Evolutionary conservation across 64 coral and sea anemone species (phyloP), one percentile per base, ranked within the genome.

Genomic region (Dendrophyllia cribrosa): DNA sequence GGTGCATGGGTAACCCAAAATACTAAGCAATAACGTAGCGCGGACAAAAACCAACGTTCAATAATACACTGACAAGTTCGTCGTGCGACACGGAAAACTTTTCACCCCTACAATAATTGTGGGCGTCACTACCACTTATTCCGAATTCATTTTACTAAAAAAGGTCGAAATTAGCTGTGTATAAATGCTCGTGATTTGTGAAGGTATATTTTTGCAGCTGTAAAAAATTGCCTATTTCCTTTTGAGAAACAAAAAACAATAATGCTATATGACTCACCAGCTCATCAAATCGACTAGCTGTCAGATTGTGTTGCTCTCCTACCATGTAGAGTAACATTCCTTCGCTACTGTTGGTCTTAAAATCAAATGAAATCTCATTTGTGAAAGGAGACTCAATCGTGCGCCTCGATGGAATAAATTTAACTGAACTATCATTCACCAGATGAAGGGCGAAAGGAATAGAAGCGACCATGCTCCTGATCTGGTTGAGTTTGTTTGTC

Each of bases 251-350:
- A 45, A 46, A 2, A 46, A 45, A 52, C 17, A 70, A 70, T 34
- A 76, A 48, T 47, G 26, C 61, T 22, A 93, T 34, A 58, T 50
- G 43, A 22, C 82, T 85, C 46, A 75, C 70, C 43, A 68, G 21
- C 52, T 69, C 59, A 5, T 24, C 62, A 43, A 21, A 75, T 9
- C 47, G 71, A 22, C 7, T 14, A 56, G 19, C 49, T 11, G 25
- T 74, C 52, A 65, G 44, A 43, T 77, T n/a, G 7, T 52, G 43
- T 74, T 66, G 85, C n/a, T 92, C 43, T 14, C 51, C 77, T 50
- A 78, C 69, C 85, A 96, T 62, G 16, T 82, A 74, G 15, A 96
- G 46, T 51, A 96, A 55, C 5, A 83, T 86, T 14, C 94, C 94
- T 14, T 77, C 65, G 11, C 78, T 92, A 22, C 49, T 74, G 46